Conservation (phyloP, 2,797 vertebrate genomes). For the Hafferia zeledoni region DNA sequence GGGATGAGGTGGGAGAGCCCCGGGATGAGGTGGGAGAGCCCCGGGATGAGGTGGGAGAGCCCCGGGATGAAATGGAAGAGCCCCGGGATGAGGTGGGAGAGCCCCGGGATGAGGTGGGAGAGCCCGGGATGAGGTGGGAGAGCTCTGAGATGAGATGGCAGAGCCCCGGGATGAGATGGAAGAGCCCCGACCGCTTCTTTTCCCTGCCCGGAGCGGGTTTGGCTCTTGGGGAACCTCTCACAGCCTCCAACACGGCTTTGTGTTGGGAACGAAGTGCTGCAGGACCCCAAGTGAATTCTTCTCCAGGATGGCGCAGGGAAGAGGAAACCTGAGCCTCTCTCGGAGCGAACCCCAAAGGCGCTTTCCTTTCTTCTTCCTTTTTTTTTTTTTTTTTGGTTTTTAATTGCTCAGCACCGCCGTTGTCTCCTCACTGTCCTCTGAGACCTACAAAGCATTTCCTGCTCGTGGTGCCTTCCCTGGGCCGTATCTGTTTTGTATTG, state of each 20-base stretch:
- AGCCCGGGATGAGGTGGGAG: too few species aligned
- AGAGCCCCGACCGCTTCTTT: neutral
- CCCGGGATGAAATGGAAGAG: too few species aligned
- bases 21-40: neutral
- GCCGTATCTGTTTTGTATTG: conserved; percentile 67
- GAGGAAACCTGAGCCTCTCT: conserved; percentile 32
- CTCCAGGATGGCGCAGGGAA: neutral
- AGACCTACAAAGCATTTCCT: conserved; percentile 65
- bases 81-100: too few species aligned
- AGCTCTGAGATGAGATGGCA: too few species aligned
- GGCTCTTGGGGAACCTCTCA: neutral
- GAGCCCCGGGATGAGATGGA: too few species aligned
- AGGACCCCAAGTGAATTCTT: neutral
- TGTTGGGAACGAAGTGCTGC: neutral
- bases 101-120: too few species aligned
- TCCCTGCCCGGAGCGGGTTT: accelerated
- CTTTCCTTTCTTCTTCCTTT: neutral
- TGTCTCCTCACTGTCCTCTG: conserved; percentile 57
- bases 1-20: too few species aligned
- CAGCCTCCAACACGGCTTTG: neutral
- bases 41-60: too few species aligned
- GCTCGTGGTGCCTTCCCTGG: conserved; percentile 42
- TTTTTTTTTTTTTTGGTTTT: neutral
- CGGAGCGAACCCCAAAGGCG: neutral
- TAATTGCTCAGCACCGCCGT: conserved; percentile 4